These are phyloP conservation scores for Trachurus trachurus DNA, from an alignment of 2,797 vertebrate genomes.

Conservation along the genomic window DNA sequence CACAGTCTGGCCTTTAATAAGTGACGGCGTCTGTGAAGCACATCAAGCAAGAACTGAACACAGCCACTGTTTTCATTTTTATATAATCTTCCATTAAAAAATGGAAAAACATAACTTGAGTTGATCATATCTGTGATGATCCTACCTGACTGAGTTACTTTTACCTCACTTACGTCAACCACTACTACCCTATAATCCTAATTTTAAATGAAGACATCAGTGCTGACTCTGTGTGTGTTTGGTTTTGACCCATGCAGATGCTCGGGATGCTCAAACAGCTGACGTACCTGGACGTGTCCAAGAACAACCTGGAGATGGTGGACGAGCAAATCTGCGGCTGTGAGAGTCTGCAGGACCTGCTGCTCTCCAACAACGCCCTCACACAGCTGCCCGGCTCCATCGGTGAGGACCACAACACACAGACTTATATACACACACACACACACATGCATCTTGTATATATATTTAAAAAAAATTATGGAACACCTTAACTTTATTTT, in stretches of 20 bases:
- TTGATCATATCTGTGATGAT: not conserved
- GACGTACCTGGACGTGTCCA: constrained; percentile 96
- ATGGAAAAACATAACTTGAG: not conserved
- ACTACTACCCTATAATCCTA: constrained; percentile 1
- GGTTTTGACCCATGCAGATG: constrained; percentile 83
- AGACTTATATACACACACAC: constrained; percentile 15
- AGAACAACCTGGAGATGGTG: constrained; percentile 97
- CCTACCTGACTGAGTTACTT: no score
- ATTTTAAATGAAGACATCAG: not conserved
- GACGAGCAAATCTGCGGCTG: constrained; percentile 97
- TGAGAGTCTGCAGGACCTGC: constrained; percentile 94
- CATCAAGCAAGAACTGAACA: constrained; percentile 18
- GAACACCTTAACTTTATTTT: constrained; percentile 35
- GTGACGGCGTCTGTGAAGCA: constrained; percentile 42
- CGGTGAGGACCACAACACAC: constrained; percentile 80
- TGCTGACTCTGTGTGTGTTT: not conserved
- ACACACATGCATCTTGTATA: not conserved
- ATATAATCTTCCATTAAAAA: not conserved
- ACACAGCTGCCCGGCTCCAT: constrained; percentile 95
- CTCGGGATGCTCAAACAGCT: constrained; percentile 95
- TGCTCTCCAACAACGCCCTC: constrained; percentile 96
- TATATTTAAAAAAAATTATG: constrained; percentile 23
- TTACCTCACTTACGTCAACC: not conserved
- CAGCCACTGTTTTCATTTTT: constrained; percentile 19
- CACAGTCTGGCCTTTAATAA: constrained; percentile 64